Evolutionary conservation across 2,113 vertebrate species (phyloP).

Genomic region (Anser cygnoides): DNA sequence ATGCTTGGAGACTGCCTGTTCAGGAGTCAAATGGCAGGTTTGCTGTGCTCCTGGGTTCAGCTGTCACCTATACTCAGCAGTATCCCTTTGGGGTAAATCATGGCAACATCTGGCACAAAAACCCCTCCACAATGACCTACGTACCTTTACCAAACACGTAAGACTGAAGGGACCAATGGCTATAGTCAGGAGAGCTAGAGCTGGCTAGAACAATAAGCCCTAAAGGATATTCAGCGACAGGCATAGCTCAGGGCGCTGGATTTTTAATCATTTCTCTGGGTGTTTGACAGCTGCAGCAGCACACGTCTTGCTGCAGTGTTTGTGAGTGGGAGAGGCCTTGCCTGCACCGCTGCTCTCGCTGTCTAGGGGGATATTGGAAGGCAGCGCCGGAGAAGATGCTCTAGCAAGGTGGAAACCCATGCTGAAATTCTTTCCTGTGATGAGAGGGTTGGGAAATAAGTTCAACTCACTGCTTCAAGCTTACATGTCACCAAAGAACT

Average conservation of each 20-base stretch:
- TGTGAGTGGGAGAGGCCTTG: background rate
- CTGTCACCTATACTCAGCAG: background rate
- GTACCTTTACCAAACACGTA: background rate
- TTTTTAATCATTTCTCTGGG: background rate
- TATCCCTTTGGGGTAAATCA: background rate
- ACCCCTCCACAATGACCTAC: background rate
- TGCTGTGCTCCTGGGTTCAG: background rate
- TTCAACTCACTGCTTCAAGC: background rate
- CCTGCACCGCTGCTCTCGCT: background rate
- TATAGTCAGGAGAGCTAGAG: background rate
- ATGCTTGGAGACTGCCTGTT: background rate
- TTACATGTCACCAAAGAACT: background rate
- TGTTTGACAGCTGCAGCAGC: background rate
- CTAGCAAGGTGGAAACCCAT: background rate
- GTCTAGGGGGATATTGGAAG: rapidly evolving
- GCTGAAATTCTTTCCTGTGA: background rate
- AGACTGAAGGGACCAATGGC: background rate
- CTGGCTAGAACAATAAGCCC: background rate
- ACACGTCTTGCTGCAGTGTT: background rate
- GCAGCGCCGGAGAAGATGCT: background rate
- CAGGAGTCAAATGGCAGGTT: background rate
- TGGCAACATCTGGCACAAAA: background rate
- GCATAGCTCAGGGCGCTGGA: rapidly evolving
- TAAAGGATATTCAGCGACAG: background rate
- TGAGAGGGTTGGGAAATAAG: rapidly evolving